Base-by-base conservation (phyloP, 2,888 invertebrate species). In the Pristionchus japonicus region DNA sequence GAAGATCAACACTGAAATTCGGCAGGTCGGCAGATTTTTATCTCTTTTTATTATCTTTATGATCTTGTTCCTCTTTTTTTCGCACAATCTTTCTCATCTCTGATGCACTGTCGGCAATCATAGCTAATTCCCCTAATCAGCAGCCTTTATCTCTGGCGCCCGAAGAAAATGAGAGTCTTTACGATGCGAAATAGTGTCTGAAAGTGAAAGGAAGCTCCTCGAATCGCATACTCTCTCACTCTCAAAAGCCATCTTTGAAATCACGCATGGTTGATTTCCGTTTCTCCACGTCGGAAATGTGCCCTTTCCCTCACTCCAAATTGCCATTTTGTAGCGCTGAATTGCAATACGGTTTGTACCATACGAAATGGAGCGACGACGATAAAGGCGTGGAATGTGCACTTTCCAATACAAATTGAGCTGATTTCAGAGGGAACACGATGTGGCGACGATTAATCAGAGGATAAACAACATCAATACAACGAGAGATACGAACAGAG, bases 1-100 rank as follows among this genome's bases (percentile, higher is more conserved):
- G 74, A 93, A 93, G 88, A 92, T 94, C 20, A 90, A 91, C 43
- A 93, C 94, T 84, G 94, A 94, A 88, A 90, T 92, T 6, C 89
- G 91, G 88, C 88, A 89, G 89, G 94, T 94, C 27, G 49, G 7
- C 49, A 27, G 3, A 31, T 15, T 34, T 37, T 37, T 70, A 70
- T 34, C 20, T 13, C 34, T 70, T 37, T 67, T 3, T 34, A 1
- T 31, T 43, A 43, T 43, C 43, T 67, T 3, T 34, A 1, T 31
- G 6, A 43, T 43, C 43, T 43, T 11, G 43, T 43, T 11, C 43
- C 27, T 80, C 49, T 80, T 47, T 27, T 9, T 40, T 43, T 40
- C 40, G n/a, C n/a, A 1, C 43, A 61, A 4, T 70, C 13, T 40
- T 13, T 77, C 40, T 43, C 31, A 3, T 9, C n/a, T 77, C 40